These are phyloP conservation scores for Notarius quadriscutis DNA, from an alignment of 2,113 vertebrate genomes.

Conservation along the genomic window DNA sequence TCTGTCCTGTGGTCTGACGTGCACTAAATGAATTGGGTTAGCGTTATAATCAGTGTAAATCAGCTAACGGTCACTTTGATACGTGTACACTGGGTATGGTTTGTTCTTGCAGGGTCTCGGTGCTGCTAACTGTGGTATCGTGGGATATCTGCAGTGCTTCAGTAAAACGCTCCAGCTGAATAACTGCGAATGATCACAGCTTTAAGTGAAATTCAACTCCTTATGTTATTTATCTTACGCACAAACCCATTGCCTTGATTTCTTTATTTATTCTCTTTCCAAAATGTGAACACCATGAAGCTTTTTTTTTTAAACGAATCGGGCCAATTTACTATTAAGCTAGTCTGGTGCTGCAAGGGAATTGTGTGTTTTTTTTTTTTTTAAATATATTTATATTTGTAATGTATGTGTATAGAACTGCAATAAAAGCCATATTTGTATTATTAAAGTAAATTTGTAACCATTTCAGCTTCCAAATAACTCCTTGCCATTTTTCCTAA, in stretches of 20 bases:
- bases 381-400: background rate
- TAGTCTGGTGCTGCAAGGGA: background rate
- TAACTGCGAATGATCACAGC: background rate
- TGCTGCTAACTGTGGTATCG: background rate
- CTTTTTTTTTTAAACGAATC: background rate
- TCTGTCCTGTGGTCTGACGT: background rate
- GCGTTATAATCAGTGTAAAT: background rate
- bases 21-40: slow-evolving; percentile 9
- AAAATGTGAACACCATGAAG: background rate
- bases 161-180: background rate
- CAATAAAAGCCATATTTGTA: slow-evolving; percentile 17
- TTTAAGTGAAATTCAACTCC: background rate
- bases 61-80: background rate
- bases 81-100: too few relatives aligned
- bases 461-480: background rate
- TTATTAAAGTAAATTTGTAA: background rate
- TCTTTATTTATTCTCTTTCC: background rate
- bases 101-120: background rate
- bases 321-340: background rate
- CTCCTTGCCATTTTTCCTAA: background rate
- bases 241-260: background rate
- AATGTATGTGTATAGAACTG: background rate
- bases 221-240: background rate
- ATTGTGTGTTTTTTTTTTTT: background rate
- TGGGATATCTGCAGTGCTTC: background rate